Evolutionary conservation across 1,140 invertebrate species (phyloP).

Genomic region (Conopomorpha cramerella): DNA sequence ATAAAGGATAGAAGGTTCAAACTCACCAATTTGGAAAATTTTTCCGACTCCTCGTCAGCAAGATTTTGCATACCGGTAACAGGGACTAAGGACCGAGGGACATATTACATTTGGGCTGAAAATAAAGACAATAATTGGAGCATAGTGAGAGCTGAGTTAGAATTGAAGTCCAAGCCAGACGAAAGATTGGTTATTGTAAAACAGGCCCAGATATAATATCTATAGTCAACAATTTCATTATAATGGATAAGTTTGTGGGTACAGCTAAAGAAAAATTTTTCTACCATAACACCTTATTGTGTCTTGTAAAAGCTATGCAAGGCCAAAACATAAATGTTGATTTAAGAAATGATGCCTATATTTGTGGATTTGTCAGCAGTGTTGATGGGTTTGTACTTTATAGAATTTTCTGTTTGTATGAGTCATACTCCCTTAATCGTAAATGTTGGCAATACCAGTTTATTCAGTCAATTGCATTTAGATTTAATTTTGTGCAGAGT

Average conservation of each 20-base stretch:
- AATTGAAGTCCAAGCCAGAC: slow-evolving; percentile 53
- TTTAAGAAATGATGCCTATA: slow-evolving; percentile 65
- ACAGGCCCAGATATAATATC: no score
- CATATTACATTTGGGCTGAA: slow-evolving; percentile 60
- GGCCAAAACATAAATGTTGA: slow-evolving; percentile 69
- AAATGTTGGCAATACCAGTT: no score
- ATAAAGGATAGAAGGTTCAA: slow-evolving; percentile 66
- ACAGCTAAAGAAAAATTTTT: slow-evolving; percentile 52
- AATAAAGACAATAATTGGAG: slow-evolving; percentile 46
- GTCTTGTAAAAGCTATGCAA: slow-evolving; percentile 66
- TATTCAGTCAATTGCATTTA: no score
- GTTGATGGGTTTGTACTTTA: slow-evolving; percentile 64
- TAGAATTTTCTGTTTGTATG: slow-evolving; percentile 3
- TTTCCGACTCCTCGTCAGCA: slow-evolving; percentile 53
- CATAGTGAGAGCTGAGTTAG: slow-evolving; percentile 59
- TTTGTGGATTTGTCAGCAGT: slow-evolving; percentile 61
- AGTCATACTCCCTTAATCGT: no score
- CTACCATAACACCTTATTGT: slow-evolving; percentile 62
- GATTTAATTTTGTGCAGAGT: no score
- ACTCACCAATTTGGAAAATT: slow-evolving; percentile 60
- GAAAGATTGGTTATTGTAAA: slow-evolving; percentile 49
- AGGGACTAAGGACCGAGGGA: slow-evolving; percentile 65
- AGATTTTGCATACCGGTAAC: slow-evolving; percentile 64
- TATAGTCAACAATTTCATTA: slow-evolving; percentile 6
- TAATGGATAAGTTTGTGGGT: slow-evolving; percentile 23